phyloP scores from a whole-genome alignment of 2,888 invertebrate genomes.

The Listrodromus nycthemerus region DNA sequence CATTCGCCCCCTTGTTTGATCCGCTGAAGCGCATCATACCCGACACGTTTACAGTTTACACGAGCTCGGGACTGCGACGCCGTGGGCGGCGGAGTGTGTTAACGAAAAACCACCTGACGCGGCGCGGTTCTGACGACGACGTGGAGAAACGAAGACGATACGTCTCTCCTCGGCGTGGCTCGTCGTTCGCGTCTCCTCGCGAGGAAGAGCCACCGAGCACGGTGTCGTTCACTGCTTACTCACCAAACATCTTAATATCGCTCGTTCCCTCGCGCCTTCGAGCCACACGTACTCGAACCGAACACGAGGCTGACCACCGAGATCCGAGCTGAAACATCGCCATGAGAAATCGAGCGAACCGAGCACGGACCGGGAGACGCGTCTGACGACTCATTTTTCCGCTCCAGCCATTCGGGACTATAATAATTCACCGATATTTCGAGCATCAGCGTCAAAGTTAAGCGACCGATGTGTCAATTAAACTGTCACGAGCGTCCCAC shows the following conservation, averaged over 20 bases:
- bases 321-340: neutral
- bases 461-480: conserved; percentile 16
- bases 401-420: neutral
- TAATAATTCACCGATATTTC: conserved; percentile 29
- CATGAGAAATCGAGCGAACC: neutral
- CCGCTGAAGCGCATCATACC: conserved; percentile 39
- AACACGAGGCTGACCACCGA: neutral
- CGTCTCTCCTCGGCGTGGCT: conserved; percentile 6
- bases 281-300: conserved; percentile 9
- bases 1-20: conserved; percentile 6
- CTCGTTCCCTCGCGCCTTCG: conserved; percentile 40
- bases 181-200: conserved; percentile 48
- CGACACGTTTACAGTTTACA: conserved; percentile 42
- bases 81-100: conserved; percentile 72
- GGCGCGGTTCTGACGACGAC: conserved; percentile 68
- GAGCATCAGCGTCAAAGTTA: neutral
- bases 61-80: conserved; percentile 33
- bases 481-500: conserved; percentile 56
- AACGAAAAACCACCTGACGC: conserved; percentile 77
- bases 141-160: conserved; percentile 30
- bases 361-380: neutral
- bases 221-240: conserved; percentile 76
- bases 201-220: conserved; percentile 54
- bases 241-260: conserved; percentile 79
- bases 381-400: neutral